Percentiles rank a stretch among this genome's conserved stretches.
Evolutionary conservation across 2,113 vertebrate genomes (phyloP).

Genomic region (Corythornis cristatus): DNA sequence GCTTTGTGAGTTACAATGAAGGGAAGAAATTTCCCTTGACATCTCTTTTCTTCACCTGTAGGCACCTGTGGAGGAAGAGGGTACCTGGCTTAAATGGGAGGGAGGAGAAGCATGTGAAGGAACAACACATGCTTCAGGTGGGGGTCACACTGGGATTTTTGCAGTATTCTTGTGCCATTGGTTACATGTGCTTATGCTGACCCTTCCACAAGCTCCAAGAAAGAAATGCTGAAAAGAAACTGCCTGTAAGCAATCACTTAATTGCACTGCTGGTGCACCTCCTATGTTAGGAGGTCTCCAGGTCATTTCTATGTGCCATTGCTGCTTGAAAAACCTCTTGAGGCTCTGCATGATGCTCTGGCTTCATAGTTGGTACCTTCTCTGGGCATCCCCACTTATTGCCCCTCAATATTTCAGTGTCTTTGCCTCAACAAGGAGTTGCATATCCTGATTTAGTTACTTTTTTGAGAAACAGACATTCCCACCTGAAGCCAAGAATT

Average conservation of each 20-base stretch:
- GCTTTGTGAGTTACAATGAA: neutral
- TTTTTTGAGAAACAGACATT: neutral
- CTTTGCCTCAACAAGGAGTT: neutral
- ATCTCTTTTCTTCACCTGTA: neutral
- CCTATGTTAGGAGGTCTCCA: neutral
- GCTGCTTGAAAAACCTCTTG: neutral
- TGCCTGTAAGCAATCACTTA: neutral
- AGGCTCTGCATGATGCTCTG: neutral
- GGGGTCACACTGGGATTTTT: neutral
- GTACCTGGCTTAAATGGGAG: neutral
- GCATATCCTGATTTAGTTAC: neutral
- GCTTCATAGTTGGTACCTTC: neutral
- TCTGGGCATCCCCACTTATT: neutral
- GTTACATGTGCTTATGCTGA: neutral
- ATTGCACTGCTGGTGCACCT: too few relatives aligned
- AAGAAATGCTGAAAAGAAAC: neutral
- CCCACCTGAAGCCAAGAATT: neutral
- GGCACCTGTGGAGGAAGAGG: neutral
- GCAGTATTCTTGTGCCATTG: neutral
- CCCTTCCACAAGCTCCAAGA: neutral
- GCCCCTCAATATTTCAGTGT: neutral
- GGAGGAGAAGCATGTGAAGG: neutral
- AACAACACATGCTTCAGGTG: neutral
- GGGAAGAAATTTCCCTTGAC: neutral
- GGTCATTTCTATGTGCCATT: neutral